These are phyloP conservation scores for Apeira syringaria DNA, from an alignment of 2,888 invertebrate genomes.

Conservation along the genomic window DNA sequence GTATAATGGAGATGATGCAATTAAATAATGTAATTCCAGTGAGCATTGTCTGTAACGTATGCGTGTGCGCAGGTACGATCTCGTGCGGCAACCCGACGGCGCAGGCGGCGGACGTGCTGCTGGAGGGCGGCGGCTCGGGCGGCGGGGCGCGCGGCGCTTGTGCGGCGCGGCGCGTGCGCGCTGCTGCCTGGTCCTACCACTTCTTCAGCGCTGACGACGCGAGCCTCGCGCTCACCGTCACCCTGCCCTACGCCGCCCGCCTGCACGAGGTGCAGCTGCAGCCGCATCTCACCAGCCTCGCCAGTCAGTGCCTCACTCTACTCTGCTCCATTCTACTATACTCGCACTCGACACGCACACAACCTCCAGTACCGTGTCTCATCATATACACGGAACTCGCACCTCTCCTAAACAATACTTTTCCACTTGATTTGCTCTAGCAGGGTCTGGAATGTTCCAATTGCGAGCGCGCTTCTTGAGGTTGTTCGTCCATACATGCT, in stretches of 20 bases:
- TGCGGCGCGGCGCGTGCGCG: conserved; percentile 92
- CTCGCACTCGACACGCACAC: too few relatives aligned
- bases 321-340: too few relatives aligned
- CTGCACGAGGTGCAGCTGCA: conserved; percentile 94
- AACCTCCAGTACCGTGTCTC: too few relatives aligned
- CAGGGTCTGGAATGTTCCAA: too few relatives aligned
- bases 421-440: too few relatives aligned
- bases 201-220: conserved; percentile 94
- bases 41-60: conserved; percentile 85
- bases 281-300: conserved; percentile 92
- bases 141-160: conserved; percentile 84
- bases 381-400: too few relatives aligned
- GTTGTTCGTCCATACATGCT: too few relatives aligned
- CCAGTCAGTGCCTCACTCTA: too few relatives aligned
- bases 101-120: conserved; percentile 94
- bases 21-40: too few relatives aligned
- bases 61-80: conserved; percentile 82
- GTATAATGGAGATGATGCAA: too few relatives aligned
- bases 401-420: too few relatives aligned
- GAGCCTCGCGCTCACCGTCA: conserved; percentile 93
- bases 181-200: conserved; percentile 98
- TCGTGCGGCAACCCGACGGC: conserved; percentile 93
- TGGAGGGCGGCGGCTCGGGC: conserved; percentile 85
- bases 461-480: too few relatives aligned
- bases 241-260: conserved; percentile 94